Base-by-base conservation (phyloP, 2,797 vertebrate species). In the Hipposideros larvatus region DNA sequence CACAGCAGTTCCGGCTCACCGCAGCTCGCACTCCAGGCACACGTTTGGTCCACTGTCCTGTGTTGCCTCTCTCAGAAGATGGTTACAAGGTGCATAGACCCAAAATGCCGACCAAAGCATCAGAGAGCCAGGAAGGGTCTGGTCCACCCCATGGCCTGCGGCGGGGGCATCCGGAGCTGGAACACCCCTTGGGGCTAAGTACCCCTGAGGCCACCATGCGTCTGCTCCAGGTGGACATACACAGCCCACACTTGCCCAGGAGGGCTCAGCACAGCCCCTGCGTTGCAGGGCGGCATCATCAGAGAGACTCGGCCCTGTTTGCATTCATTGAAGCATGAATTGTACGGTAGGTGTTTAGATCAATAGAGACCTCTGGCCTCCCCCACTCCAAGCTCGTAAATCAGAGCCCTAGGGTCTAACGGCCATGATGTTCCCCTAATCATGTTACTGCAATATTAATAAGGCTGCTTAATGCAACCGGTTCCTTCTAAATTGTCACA, bases 401-500 rank as follows among this genome's bases (percentile, higher is more conserved):
- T 98, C 97, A 94, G 88, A 87, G 94, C 68, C 93, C 94, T 92
- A 78, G 68, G 96, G 91, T 87, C 96, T 80, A 65, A 91, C 1
- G 19, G 95, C 86, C 1, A 2, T 66, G 96, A 97, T 74, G 94
- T 86, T 78, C 97, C 90, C 91, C 98, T 98, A 94, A 98, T 97
- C 97, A 91, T 7, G 31, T 97, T 97, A 97, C 96, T 70, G 65
- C 96, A 94, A 89, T 97, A 98, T 98, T 98, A 98, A 98, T 98
- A 98, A 98, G 96, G 90, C 97, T 95, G 90, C 90, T 98, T 97
- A 95, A 96, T 37, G 97, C 96, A 97, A 97, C 98, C 28, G 31
- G 96, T 83, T 97, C 97, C 94, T 95, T 98, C 98, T 96, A 97
- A 99, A 98, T 96, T 94, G 96, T 98, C 98, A 97, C 97, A 98